These are phyloP conservation scores for Drosophila suzukii DNA, from an alignment of 1,140 invertebrate genomes.

Conservation along the genomic window DNA sequence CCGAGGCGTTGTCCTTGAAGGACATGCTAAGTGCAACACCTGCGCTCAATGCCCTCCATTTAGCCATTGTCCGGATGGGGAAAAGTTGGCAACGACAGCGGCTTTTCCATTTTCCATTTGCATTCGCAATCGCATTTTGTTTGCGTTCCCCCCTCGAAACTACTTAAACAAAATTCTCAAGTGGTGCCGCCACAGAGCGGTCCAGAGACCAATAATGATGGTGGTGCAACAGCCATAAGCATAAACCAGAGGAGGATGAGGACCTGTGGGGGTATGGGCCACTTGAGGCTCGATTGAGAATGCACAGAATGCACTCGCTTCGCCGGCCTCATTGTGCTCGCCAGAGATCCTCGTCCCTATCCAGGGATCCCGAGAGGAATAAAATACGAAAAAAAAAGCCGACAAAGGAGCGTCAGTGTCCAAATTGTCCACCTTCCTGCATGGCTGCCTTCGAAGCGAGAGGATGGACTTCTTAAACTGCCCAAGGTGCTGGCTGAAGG, in stretches of 20 bases:
- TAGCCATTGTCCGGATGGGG: conserved; percentile 52
- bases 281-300: conserved; percentile 59
- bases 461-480: conserved; percentile 8
- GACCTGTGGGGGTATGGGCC: conserved; percentile 7
- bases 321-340: conserved; percentile 36
- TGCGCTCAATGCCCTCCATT: conserved; percentile 66
- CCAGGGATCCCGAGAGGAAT: too few species aligned
- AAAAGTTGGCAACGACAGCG: conserved; percentile 40
- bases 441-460: neutral
- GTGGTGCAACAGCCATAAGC: conserved; percentile 15
- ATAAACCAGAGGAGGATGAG: conserved; percentile 6
- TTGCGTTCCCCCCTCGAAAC: conserved; percentile 46
- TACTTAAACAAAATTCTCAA: conserved; percentile 67
- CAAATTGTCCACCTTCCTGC: conserved; percentile 5
- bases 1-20: conserved; percentile 54
- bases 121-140: conserved; percentile 61
- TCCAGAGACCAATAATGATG: conserved; percentile 62
- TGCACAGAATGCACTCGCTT: conserved; percentile 46
- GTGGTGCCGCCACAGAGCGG: conserved; percentile 32
- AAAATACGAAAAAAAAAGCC: neutral
- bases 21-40: conserved; percentile 67
- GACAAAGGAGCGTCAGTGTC: conserved; percentile 12
- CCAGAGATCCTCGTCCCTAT: conserved; percentile 9
- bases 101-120: conserved; percentile 49
- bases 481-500: conserved; percentile 3